Conservation (phyloP, 2,888 invertebrate genomes). For the Laspeyria flexula region DNA sequence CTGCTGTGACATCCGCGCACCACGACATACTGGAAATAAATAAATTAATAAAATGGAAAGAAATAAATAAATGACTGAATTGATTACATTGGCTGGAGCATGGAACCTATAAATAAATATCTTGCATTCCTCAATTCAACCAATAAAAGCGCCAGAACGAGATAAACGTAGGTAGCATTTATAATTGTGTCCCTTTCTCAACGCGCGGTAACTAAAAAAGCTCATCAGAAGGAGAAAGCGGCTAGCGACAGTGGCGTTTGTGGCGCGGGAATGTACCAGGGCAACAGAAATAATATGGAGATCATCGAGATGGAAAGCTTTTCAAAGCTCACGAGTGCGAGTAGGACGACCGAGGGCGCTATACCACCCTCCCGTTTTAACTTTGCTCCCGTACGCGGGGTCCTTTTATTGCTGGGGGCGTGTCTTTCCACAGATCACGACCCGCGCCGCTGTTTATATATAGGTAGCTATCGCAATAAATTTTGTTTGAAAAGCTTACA, state of each 20-base stretch:
- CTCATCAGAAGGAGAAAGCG: constrained; percentile 80
- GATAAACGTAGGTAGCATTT: constrained; percentile 30
- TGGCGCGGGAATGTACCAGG: constrained; percentile 83
- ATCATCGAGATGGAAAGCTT: constrained; percentile 60
- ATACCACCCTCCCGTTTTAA: constrained; percentile 55
- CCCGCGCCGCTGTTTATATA: not conserved
- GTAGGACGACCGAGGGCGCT: constrained; percentile 56
- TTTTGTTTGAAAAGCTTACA: too few relatives aligned
- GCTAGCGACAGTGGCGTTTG: constrained; percentile 83
- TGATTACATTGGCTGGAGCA: not conserved
- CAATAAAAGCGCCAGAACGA: constrained; percentile 31
- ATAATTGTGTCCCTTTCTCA: constrained; percentile 49
- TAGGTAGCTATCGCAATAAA: not conserved
- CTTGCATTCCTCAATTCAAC: constrained; percentile 1
- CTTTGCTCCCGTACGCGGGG: constrained; percentile 46
- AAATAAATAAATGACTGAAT: too few relatives aligned
- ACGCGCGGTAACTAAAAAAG: constrained; percentile 55
- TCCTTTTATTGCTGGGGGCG: constrained; percentile 55
- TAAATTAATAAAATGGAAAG: too few relatives aligned
- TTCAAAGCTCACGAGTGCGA: constrained; percentile 70
- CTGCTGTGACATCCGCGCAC: constrained; percentile 52
- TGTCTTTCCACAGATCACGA: constrained; percentile 21
- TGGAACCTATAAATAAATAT: not conserved
- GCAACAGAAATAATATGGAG: constrained; percentile 54
- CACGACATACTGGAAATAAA: constrained; percentile 57